phyloP scores from a whole-genome alignment of 2,888 invertebrate species.

The Cremastinae sp. region DNA sequence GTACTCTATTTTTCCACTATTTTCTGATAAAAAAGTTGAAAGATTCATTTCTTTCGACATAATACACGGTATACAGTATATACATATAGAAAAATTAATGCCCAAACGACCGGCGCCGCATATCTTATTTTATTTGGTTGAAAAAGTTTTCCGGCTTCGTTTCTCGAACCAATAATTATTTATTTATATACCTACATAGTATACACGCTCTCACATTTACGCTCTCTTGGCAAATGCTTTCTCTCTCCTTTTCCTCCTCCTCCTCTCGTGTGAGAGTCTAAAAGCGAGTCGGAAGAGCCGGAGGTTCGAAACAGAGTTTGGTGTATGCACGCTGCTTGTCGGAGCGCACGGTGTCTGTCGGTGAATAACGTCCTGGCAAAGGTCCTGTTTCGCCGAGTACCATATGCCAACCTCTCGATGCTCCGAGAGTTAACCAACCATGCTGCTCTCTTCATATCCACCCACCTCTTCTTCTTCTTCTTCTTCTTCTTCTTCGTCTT shows the following conservation, averaged over 20 bases:
- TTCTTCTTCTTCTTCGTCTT: too few relatives aligned
- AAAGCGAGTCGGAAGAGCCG: constrained; percentile 7
- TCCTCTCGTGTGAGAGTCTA: neutral
- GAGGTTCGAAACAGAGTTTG: constrained; percentile 15
- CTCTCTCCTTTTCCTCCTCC: constrained; percentile 27
- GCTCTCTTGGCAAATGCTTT: constrained; percentile 49
- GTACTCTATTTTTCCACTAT: too few relatives aligned
- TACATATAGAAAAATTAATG: too few relatives aligned
- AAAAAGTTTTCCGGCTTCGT: constrained; percentile 46
- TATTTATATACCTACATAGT: too few relatives aligned
- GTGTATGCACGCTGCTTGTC: constrained; percentile 35
- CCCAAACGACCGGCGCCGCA: too few relatives aligned
- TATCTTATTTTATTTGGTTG: too few relatives aligned
- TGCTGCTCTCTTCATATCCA: constrained; percentile 48
- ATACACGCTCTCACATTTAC: constrained; percentile 62
- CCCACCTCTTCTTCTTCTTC: constrained; percentile 39
- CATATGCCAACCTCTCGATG: constrained; percentile 70
- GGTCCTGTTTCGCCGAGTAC: constrained; percentile 68
- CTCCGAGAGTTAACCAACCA: constrained; percentile 46
- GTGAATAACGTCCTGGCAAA: constrained; percentile 57
- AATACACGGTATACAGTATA: too few relatives aligned
- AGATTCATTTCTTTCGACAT: too few relatives aligned
- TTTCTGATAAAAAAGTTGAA: too few relatives aligned
- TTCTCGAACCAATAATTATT: constrained; percentile 65
- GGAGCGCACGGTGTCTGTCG: constrained; percentile 27